Evolutionary conservation across 2,113 vertebrate species (phyloP).

Genomic region (Oncorhynchus clarkii): DNA sequence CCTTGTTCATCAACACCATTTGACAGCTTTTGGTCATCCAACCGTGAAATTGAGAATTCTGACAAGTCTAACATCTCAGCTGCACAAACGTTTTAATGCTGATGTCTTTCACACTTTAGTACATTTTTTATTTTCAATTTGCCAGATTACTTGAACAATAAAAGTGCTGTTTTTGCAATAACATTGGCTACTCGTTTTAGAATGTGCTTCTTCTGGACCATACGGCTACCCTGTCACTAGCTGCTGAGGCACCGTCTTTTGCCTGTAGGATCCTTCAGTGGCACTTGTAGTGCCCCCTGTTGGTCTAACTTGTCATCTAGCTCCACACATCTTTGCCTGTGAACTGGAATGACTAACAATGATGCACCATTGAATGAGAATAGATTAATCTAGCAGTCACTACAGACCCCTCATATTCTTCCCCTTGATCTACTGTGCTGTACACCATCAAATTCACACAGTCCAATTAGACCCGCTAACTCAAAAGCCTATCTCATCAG

Average conservation of each 20-base stretch:
- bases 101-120: slow-evolving; percentile 20
- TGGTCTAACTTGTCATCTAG: slow-evolving; percentile 47
- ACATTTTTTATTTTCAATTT: slow-evolving; percentile 6
- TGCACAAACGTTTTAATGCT: slow-evolving; percentile 23
- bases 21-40: slow-evolving; percentile 59
- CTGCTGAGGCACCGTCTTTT: slow-evolving; percentile 13
- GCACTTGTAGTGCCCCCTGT: slow-evolving; percentile 54
- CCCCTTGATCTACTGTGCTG: slow-evolving; percentile 9
- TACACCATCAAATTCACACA: slow-evolving; percentile 41
- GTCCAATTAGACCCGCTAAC: slow-evolving; percentile 26
- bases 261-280: slow-evolving; percentile 33
- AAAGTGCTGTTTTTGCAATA: slow-evolving; percentile 21
- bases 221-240: slow-evolving; percentile 11
- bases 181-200: slow-evolving; percentile 12
- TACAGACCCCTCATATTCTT: slow-evolving; percentile 19
- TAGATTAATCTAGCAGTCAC: slow-evolving; percentile 42
- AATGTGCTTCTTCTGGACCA: slow-evolving; percentile 31
- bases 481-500: slow-evolving; percentile 14
- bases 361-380: slow-evolving; percentile 42
- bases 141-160: neutral
- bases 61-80: neutral
- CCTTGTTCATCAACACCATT: slow-evolving; percentile 31
- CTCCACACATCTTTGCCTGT: slow-evolving; percentile 43
- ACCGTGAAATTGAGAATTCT: neutral
- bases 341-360: slow-evolving; percentile 36